Conservation (phyloP, 2,113 vertebrate species). For the Spermophilus dauricus region DNA sequence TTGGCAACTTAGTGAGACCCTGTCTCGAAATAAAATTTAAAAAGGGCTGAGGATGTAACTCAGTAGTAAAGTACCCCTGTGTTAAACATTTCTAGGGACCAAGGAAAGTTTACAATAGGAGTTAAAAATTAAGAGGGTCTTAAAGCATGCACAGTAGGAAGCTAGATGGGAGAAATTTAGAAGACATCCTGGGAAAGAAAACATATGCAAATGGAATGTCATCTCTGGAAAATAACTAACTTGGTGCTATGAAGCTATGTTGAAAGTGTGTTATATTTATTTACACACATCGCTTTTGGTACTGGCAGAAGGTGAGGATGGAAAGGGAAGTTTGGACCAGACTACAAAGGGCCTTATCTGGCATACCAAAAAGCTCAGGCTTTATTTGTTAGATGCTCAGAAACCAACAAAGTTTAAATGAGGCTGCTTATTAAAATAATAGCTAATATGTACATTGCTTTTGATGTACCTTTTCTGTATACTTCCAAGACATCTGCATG, state of each 20-base stretch:
- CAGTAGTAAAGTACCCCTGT: too few relatives aligned
- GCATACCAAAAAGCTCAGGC: not conserved
- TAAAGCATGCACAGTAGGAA: not conserved
- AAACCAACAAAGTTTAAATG: not conserved
- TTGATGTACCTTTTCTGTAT: not conserved
- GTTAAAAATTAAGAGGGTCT: not conserved
- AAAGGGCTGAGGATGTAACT: too few relatives aligned
- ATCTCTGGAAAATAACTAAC: not conserved
- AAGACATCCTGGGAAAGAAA: not conserved
- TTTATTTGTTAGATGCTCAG: not conserved
- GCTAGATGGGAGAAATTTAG: not conserved
- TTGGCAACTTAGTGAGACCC: too few relatives aligned
- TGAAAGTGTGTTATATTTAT: not conserved
- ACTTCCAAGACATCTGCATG: not conserved
- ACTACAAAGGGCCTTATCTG: not conserved
- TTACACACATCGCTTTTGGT: not conserved
- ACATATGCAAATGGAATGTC: not conserved
- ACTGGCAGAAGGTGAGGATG: not conserved
- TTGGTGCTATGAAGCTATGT: not conserved
- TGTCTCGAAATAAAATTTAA: too few relatives aligned
- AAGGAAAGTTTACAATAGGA: not conserved
- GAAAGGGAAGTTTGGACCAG: not conserved
- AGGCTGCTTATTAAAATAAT: not conserved
- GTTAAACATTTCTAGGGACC: not conserved
- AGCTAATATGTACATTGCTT: not conserved